Percentiles rank a stretch among this genome's conserved stretches.
phyloP scores from a whole-genome alignment of 2,797 vertebrate genomes.

The Apogon hyalosoma region DNA sequence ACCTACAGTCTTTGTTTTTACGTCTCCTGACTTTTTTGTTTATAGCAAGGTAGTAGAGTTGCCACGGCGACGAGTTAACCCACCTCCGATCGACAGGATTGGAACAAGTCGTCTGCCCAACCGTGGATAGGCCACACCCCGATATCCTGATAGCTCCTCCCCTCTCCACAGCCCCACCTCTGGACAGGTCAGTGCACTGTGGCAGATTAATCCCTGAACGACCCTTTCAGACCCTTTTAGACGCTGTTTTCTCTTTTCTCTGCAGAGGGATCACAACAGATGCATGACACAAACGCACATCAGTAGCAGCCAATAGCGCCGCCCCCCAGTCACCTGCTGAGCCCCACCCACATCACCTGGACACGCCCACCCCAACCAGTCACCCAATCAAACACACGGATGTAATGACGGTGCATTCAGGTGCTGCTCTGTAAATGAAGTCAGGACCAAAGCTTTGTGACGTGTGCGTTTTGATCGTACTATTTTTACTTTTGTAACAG shows the following conservation, averaged over 20 bases:
- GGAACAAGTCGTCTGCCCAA: conserved; percentile 85
- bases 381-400: neutral
- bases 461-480: neutral
- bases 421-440: conserved; percentile 30
- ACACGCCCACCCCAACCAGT: neutral
- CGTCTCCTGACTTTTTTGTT: neutral
- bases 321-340: conserved; percentile 41
- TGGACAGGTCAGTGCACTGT: conserved; percentile 47
- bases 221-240: neutral
- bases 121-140: conserved; percentile 81
- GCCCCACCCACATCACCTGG: conserved; percentile 27
- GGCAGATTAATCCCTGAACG: neutral
- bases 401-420: conserved; percentile 48
- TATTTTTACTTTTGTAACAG: neutral
- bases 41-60: conserved; percentile 85
- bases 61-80: conserved; percentile 84
- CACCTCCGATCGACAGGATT: conserved; percentile 91
- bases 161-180: conserved; percentile 15
- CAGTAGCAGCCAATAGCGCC: conserved; percentile 44
- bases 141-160: rapidly evolving
- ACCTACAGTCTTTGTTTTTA: neutral
- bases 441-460: conserved; percentile 8
- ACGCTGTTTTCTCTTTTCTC: conserved; percentile 7
- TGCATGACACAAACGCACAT: conserved; percentile 59
- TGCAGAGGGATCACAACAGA: conserved; percentile 50